Conservation (phyloP, 2,888 invertebrate genomes). For the Sepioteuthis lessoniana region DNA sequence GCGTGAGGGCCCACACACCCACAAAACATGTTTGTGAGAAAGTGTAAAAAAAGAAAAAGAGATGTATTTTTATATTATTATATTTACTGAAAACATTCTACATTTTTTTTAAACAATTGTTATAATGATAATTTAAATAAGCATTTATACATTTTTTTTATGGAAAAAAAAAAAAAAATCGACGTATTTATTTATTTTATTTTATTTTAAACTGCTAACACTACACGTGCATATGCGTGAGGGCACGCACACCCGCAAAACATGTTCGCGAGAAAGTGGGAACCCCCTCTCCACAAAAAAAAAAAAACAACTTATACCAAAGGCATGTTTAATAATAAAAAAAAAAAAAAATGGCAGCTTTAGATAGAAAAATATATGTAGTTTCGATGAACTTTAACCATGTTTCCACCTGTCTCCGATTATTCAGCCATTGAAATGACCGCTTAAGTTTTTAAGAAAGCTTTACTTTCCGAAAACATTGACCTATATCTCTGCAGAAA, state of each 20-base stretch:
- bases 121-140: too few species aligned
- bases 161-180: too few species aligned
- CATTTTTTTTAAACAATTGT: too few species aligned
- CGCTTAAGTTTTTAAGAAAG: background rate
- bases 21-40: background rate
- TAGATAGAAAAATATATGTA: background rate
- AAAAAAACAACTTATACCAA: too few species aligned
- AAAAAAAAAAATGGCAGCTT: background rate
- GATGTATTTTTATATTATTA: too few species aligned
- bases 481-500: background rate
- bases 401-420: background rate
- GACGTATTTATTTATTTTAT: too few species aligned
- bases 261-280: background rate
- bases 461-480: background rate
- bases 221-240: background rate
- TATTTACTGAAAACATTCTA: too few species aligned
- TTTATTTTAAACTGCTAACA: background rate
- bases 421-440: background rate
- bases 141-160: too few species aligned
- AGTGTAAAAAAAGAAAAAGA: too few species aligned
- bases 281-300: too few species aligned
- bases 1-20: background rate
- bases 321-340: background rate
- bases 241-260: background rate
- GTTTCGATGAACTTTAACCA: background rate